Evolutionary conservation across 2,797 vertebrate genomes (phyloP), one percentile per base, ranked within the genome.

Genomic region (Gymnopithys bicolor): DNA sequence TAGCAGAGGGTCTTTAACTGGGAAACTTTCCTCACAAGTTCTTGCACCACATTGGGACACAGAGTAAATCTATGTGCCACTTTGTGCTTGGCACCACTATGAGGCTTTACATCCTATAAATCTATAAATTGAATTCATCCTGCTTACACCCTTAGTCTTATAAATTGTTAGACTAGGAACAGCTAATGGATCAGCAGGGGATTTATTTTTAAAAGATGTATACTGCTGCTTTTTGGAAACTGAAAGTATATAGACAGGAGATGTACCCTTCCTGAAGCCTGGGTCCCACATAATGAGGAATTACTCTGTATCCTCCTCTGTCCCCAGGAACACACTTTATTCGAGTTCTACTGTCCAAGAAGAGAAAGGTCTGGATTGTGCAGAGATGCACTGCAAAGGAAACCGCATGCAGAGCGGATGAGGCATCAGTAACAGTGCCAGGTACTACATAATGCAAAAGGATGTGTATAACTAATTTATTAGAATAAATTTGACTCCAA

Each of bases 81-180:
- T 94, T 95, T 95, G 77, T 71, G 77, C 56, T 95, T 96, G 94
- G 95, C 96, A 94, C 56, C 35, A 45, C 52, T 94, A 32, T 41
- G 39, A 90, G 63, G n/a, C 53, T 86, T 88, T 93, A 58, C 56
- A 49, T 96, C 76, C 83, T 76, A 91, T 79, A 95, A 95, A 97
- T 97, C 96, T 71, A 97, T 96, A 97, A 90, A 97, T 90, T 90
- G 96, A 94, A 95, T 93, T 96, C 87, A 93, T 91, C 80, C 83
- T 94, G 87, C 91, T 95, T 96, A 94, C 91, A 96, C 95, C 93
- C 95, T 81, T 63, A 91, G 68, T 84, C 91, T 94, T 83, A 83
- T 32, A 95, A 95, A 94, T 94, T 96, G 87, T 94, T 87, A 63
- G 90, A 77, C 73, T 45, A 84, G 75, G 95, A 95, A 87, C 85